A percentile compares a stretch with the other conserved stretches of the same genome.
Conservation (phyloP, 2,888 invertebrate genomes). For the Agrochola macilenta region DNA sequence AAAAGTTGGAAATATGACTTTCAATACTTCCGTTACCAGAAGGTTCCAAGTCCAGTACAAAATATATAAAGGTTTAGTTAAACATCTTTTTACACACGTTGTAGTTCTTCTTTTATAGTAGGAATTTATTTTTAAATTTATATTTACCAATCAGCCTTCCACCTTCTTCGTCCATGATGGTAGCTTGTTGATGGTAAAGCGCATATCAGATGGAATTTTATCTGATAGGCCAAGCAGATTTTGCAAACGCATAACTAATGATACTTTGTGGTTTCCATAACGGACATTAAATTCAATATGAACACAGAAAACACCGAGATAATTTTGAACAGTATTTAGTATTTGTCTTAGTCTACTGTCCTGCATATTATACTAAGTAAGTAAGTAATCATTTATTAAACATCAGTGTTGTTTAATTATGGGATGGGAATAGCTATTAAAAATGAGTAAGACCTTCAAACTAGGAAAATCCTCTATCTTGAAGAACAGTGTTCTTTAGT, state of each 20-base stretch:
- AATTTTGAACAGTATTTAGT: background rate
- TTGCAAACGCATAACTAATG: background rate
- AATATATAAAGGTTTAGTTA: too few relatives aligned
- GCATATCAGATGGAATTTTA: background rate
- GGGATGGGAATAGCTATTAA: too few relatives aligned
- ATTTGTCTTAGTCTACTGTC: background rate
- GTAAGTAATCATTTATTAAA: too few relatives aligned
- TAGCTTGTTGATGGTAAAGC: background rate
- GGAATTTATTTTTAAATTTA: background rate
- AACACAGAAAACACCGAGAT: background rate
- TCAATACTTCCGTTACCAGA: background rate
- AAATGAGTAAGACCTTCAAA: too few relatives aligned
- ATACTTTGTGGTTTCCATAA: background rate
- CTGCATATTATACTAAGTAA: background rate
- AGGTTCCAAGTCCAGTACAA: background rate
- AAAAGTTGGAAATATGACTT: background rate
- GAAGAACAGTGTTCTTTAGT: too few relatives aligned
- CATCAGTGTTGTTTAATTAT: too few relatives aligned
- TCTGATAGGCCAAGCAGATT: background rate
- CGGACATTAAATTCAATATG: background rate
- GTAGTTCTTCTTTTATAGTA: background rate
- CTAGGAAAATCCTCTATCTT: too few relatives aligned
- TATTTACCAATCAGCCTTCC: background rate
- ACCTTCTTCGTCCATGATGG: background rate
- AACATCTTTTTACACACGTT: background rate